Evolutionary conservation across 2,888 invertebrate species (phyloP).

Genomic region (Diogma glabrata): DNA sequence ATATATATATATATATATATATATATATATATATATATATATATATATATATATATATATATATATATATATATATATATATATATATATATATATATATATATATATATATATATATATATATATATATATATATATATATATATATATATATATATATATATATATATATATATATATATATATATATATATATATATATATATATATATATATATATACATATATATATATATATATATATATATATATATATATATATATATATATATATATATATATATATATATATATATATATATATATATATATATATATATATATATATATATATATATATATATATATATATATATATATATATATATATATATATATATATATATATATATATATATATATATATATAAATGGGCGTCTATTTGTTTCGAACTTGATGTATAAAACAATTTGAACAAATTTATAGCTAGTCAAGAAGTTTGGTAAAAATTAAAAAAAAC

Average conservation of each 20-base stretch:
- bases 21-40: too few relatives aligned
- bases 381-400: slow-evolving; percentile 5
- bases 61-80: neutral
- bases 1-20: too few relatives aligned
- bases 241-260: slow-evolving; percentile 3
- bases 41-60: neutral
- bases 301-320: slow-evolving; percentile 4
- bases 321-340: slow-evolving; percentile 4
- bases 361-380: slow-evolving; percentile 5
- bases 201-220: neutral
- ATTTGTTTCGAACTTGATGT: too few relatives aligned
- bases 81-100: slow-evolving; percentile 1
- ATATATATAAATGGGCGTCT: neutral
- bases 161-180: slow-evolving; percentile 5
- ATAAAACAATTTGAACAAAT: too few relatives aligned
- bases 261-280: slow-evolving; percentile 5
- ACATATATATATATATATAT: slow-evolving; percentile 1
- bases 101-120: slow-evolving; percentile 3
- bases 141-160: slow-evolving; percentile 5
- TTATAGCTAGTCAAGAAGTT: too few relatives aligned
- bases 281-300: slow-evolving; percentile 5
- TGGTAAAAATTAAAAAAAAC: too few relatives aligned
- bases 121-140: slow-evolving; percentile 4
- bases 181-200: neutral
- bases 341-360: slow-evolving; percentile 4